Conservation (phyloP, 2,888 invertebrate genomes). For the Drosophila atripex region DNA sequence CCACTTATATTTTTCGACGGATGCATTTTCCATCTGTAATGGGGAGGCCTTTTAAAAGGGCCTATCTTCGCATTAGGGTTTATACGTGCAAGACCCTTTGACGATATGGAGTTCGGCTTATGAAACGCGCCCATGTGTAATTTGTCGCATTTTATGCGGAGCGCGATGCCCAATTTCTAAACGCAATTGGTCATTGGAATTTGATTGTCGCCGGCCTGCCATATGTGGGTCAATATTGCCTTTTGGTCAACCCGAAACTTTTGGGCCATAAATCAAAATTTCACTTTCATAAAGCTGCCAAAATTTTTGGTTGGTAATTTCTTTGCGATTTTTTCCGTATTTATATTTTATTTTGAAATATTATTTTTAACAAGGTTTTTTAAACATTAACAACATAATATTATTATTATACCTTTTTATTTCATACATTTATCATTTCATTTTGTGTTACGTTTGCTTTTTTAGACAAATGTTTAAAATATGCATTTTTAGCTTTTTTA, state of each 20-base stretch:
- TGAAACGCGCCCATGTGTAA: constrained; percentile 60
- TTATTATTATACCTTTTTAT: constrained; percentile 68
- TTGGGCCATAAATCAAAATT: constrained; percentile 57
- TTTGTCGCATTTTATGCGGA: constrained; percentile 65
- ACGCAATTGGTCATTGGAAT: constrained; percentile 72
- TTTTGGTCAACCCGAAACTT: constrained; percentile 39
- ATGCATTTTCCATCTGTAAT: constrained; percentile 15
- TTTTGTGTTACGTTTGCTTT: constrained; percentile 61
- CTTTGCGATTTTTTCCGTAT: constrained; percentile 58
- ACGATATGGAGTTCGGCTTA: constrained; percentile 46
- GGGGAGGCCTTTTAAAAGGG: constrained; percentile 6
- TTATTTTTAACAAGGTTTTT: constrained; percentile 84
- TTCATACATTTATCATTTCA: constrained; percentile 61
- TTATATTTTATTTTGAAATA: constrained; percentile 82
- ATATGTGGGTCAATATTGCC: constrained; percentile 52
- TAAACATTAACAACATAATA: constrained; percentile 84
- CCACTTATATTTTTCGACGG: neutral
- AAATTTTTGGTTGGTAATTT: constrained; percentile 7
- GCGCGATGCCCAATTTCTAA: constrained; percentile 69
- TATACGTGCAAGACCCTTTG: constrained; percentile 39
- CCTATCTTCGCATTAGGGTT: constrained; percentile 17
- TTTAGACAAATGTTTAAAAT: constrained; percentile 78
- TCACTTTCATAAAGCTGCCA: constrained; percentile 62
- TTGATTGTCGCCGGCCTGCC: constrained; percentile 43
- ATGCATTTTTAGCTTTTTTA: constrained; percentile 65